These are phyloP conservation scores for Pollimyrus isidori DNA, from an alignment of 2,113 vertebrate species.

Conservation along the genomic window DNA sequence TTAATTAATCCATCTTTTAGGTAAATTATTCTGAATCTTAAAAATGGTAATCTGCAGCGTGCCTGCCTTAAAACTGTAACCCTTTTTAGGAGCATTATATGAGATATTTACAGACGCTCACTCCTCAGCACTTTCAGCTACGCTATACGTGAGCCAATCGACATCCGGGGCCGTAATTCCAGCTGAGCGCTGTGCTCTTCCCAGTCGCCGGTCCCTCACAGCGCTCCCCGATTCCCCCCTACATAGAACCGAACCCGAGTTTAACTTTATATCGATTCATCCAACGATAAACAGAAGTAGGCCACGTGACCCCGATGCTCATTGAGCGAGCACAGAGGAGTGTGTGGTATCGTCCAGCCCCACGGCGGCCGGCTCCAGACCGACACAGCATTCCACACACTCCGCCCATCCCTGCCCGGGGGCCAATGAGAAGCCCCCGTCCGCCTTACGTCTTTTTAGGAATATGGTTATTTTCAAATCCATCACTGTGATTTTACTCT, in stretches of 20 bases:
- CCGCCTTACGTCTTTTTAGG: background rate
- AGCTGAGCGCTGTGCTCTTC: background rate
- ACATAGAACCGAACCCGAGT: background rate
- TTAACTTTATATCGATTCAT: slow-evolving; percentile 8
- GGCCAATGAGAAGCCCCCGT: background rate
- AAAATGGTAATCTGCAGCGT: background rate
- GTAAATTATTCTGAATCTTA: background rate
- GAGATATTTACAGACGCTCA: background rate
- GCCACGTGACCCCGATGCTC: background rate
- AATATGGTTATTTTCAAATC: background rate
- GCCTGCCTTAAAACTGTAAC: background rate
- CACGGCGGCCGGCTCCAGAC: background rate
- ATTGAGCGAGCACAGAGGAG: background rate
- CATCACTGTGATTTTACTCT: background rate
- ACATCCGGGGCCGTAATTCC: background rate
- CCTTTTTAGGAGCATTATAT: background rate
- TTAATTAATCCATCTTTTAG: background rate
- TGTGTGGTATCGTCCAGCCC: background rate
- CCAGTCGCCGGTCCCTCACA: background rate
- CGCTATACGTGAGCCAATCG: background rate
- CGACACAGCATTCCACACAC: background rate
- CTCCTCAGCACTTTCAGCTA: background rate
- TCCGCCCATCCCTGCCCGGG: background rate
- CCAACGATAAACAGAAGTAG: background rate
- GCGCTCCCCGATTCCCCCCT: background rate